Base-by-base conservation (phyloP, 2,113 vertebrate species). In the Leucopsar rothschildi region DNA sequence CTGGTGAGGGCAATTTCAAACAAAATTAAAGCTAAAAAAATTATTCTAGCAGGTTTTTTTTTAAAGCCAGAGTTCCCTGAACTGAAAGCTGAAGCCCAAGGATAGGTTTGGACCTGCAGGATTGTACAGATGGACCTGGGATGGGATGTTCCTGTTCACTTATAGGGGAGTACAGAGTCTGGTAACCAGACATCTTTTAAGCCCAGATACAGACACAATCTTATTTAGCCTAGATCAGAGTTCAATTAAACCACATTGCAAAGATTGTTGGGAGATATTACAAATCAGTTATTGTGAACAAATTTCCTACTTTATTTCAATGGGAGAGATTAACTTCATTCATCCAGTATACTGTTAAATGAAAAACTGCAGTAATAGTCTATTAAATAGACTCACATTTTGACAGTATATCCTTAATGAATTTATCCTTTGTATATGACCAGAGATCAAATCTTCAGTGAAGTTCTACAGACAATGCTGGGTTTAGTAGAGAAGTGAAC, bases 331-430 rank as follows among this genome's bases (percentile, higher is more conserved):
- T 44, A 57, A 65, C 60, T 83, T 63, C 44, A 21, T 88, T 88
- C 44, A 55, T 63, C 68, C 49, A 9, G 17, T 55, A 70, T 21
- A 75, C 8, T 61, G 39, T 73, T 72, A 96, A 86, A 96, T 59
- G 40, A 96, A 96, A 92, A 97, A 49, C 29, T 53, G n/a, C 59
- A 87, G 12, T 66, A 82, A 83, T 72, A 86, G 70, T 91, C 25
- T n/a, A 89, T 88, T 91, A 65, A 96, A 86, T 22, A 37, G 75
- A 83, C 65, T 93, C 42, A 45, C 69, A 72, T 82, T 83, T 65
- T 55, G 59, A 82, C 55, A 76, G 40, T 21, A 20, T n/a, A n/a
- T 10, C 29, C 49, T 77, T 87, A 65, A 78, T 50, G 19, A 83
- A 94, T 59, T 86, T 81, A 72, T 35, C 19, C 50, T 53, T 28